Base-by-base conservation (phyloP, 2,797 vertebrate species). In the Sebastes flavidus region DNA sequence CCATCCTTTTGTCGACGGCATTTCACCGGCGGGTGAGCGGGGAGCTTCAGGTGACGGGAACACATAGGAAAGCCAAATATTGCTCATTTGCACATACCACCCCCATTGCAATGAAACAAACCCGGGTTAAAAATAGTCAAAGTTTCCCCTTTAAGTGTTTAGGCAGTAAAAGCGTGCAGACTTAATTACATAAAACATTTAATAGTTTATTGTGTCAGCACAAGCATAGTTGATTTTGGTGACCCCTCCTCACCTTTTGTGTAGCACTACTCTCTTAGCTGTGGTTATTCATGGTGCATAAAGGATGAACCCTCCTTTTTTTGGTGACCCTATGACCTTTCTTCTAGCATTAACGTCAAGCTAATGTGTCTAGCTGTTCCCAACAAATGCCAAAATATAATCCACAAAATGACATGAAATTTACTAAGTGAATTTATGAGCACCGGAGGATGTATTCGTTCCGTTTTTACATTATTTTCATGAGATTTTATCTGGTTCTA, bases 141-240 rank as follows among this genome's bases (percentile, higher is more conserved):
- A 12, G 6, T 14, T 25, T 24, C 5, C n/a, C 20, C 9, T 55
- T 30, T 56, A 46, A 18, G 34, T 77, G 59, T 79, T 83, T 61
- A 67, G 60, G 24, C 49, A 60, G 55, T 61, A 29, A 69, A 18
- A 49, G 24, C 5, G 12, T 61, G 65, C 34, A 66, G 63, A 67
- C 52, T 75, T 58, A 81, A 87, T 63, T 54, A 4, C 25, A 52
- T 85, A 30, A 79, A 70, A 74, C 24, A 78, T 74, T 66, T 34
- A 78, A 52, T 73, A 71, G 58, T 69, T 63, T 77, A 72, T 77
- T 73, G 42, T 86, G 74, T 83, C 71, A 80, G 70, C 46, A 81
- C 5, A 56, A 61, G 11, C 4, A 24, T 73, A 65, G 68, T 56
- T 60, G 20, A 34, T 69, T 62, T 22, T 32, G 2, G 2, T 22